Evolutionary conservation across 2,797 vertebrate genomes (phyloP), one percentile per base, ranked within the genome.

Genomic region (Bufotes viridis): DNA sequence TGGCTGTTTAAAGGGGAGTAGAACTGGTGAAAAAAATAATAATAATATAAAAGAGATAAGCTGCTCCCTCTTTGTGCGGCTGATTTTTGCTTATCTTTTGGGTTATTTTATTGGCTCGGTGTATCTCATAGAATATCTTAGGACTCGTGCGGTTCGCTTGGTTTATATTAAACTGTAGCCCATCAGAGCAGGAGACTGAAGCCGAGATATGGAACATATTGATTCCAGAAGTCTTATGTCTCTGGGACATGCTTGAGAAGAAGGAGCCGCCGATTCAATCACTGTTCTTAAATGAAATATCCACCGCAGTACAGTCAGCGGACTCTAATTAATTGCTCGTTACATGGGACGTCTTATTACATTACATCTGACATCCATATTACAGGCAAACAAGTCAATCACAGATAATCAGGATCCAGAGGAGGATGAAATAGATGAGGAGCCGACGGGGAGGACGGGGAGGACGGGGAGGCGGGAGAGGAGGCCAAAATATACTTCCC

Each of bases 341-440:
- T 89, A 89, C 83, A 82, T 53, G 20, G 83, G 60, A 81, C 42
- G 82, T 85, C 87, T 85, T 89, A 89, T 81, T 85, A 81, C 49
- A 89, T 85, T 89, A 89, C 67, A 42, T 34, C 78, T 81, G 87
- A 85, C 83, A 81, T 85, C 78, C 69, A 63, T 88, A 83, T 70
- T 84, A 88, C 70, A 78, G 79, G 61, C n/a, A 60, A 69, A 51
- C 6, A 58, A 89, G 69, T 89, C 82, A 75, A 89, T 89, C 87
- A 67, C 69, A 53, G 65, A 61, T 88, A 81, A 85, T 88, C 87
- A 81, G 51, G 83, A 67, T 67, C 67, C 82, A 29, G 78, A 1
- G 29, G n/a, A 51, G 82, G 58, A 34, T 63, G 61, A 81, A 88
- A 63, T 53, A 78, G 74, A 88, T 88, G 79, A 53, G 26, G 13